These are phyloP conservation scores for Drosophila infuscata DNA, from an alignment of 2,888 invertebrate species.

Conservation along the genomic window DNA sequence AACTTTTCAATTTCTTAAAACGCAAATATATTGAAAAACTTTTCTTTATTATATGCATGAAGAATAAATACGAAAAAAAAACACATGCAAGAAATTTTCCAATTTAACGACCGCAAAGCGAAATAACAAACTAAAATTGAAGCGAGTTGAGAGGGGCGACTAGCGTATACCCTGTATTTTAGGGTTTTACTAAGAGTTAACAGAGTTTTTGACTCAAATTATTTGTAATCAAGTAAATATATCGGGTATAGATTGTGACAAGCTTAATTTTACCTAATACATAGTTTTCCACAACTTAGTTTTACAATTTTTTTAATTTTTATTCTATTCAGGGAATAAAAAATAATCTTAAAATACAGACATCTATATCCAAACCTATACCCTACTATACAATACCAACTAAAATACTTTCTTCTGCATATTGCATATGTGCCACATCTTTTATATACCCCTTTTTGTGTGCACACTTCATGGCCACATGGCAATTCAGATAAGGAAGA, in stretches of 20 bases:
- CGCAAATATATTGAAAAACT: not conserved
- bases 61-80: not conserved
- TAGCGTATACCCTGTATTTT: not conserved
- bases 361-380: not conserved
- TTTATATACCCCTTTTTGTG: not conserved
- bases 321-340: not conserved
- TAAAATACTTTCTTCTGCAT: not conserved
- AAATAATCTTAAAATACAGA: not conserved
- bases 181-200: not conserved
- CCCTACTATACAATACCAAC: not conserved
- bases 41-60: not conserved
- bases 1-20: constrained; percentile 22
- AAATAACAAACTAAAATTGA: not conserved
- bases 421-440: not conserved
- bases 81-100: not conserved
- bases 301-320: not conserved
- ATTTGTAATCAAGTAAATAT: not conserved
- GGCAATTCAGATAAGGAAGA: not conserved
- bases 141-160: not conserved
- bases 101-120: constrained; percentile 33
- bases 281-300: not conserved
- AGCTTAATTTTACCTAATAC: not conserved
- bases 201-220: not conserved
- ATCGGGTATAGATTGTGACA: not conserved
- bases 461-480: not conserved